Evolutionary conservation across 64 coral and sea anemone genomes (phyloP), one percentile per base, ranked within the genome.

Genomic region (Orbicella faveolata): DNA sequence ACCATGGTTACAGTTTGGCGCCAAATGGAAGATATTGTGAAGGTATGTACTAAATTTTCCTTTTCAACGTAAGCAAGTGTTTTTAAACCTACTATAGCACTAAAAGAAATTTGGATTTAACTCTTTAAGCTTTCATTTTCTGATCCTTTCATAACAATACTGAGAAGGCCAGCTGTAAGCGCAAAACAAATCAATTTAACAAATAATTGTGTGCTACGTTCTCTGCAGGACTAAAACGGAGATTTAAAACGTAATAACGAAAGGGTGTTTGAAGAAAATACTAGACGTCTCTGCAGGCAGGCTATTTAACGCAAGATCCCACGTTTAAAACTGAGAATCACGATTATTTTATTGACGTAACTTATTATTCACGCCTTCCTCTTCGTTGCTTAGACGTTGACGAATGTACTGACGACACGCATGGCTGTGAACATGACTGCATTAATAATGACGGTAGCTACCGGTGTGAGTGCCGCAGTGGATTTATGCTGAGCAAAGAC

Each of bases 401-500:
- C 20, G 75, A 73, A 48, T 93, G 92, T 25, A 52, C 18, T 20
- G 77, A 81, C 52, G 36, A 36, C 8, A 74, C 13, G 51, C 86
- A 93, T 61, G 61, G 55, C 23, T 98, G 95, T 68, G 84, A 94
- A 19, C 95, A 98, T 54, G 53, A 57, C 20, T 98, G 95, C 64
- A 63, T 94, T 4, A 88, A 92, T 63, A 76, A 54, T 7, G 23
- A 74, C 10, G 88, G 88, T 2, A 83, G 62, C 16, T 73, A 68
- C n/a, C 74, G 13, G 30, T 97, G 95, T 57, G 82, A 88, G 9
- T 99, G 97, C 59, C 48, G 76, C 35, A 86, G 79, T 80, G 97
- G 97, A 23, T 99, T 88, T 75, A 93, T 85, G 69, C 92, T 99
- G 7, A 99, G 87, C 53, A 93, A 63, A 78, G 94, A 99, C 35